Percentiles rank a stretch among this genome's conserved stretches.
phyloP scores from a whole-genome alignment of 2,888 invertebrate genomes.

The Metopia argyrocephala region DNA sequence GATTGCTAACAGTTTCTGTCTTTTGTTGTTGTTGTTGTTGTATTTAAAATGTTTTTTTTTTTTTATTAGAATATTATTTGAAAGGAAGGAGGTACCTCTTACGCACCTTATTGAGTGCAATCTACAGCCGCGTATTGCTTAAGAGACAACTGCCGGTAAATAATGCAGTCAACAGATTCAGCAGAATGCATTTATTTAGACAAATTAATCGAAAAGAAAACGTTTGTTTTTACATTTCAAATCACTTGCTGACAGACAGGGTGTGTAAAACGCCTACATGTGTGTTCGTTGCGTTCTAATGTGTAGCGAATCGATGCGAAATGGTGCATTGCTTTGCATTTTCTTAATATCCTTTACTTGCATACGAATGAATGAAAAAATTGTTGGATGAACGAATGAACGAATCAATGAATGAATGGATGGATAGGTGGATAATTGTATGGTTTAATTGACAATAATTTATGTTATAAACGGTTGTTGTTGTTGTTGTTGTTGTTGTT shows the following conservation, averaged over 20 bases:
- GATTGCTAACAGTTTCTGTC: constrained; percentile 34
- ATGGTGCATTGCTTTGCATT: neutral
- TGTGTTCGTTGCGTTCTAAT: neutral
- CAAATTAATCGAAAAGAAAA: neutral
- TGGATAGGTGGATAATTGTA: neutral
- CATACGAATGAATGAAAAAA: constrained; percentile 1
- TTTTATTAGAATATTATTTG: constrained; percentile 31
- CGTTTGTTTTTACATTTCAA: constrained; percentile 24
- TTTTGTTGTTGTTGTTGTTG: constrained; percentile 32
- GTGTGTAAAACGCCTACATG: constrained; percentile 59
- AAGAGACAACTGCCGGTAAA: neutral
- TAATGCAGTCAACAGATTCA: neutral
- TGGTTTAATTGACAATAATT: constrained; percentile 44
- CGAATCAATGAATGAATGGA: neutral
- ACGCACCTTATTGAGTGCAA: constrained; percentile 57
- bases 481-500: neutral
- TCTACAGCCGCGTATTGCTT: neutral
- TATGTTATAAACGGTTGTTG: constrained; percentile 33
- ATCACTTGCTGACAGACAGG: constrained; percentile 63
- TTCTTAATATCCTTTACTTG: constrained; percentile 6
- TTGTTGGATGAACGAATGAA: constrained; percentile 15
- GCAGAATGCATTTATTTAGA: neutral
- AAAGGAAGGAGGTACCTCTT: constrained; percentile 55
- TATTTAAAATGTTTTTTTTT: constrained; percentile 19
- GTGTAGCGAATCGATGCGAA: neutral